A percentile compares a stretch with the other conserved stretches of the same genome.
Conservation (phyloP, 2,113 vertebrate species). For the Solenodon paradoxus region DNA sequence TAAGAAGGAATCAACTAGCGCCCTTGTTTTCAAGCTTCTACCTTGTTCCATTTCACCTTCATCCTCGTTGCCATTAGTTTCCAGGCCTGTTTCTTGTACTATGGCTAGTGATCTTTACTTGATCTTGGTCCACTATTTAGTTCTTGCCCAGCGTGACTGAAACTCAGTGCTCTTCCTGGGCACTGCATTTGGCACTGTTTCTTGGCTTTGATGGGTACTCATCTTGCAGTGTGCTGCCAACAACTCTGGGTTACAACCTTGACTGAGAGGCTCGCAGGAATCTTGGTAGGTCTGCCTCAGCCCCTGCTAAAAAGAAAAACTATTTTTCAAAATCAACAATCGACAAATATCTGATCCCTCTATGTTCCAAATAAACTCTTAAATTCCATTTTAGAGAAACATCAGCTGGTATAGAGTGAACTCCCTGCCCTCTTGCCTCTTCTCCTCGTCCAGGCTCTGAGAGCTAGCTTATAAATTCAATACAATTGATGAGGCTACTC, state of each 20-base stretch:
- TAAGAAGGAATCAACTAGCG: not conserved
- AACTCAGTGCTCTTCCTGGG: not conserved
- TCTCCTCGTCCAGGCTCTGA: not conserved
- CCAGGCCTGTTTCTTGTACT: not conserved
- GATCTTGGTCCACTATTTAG: not conserved
- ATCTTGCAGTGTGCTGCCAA: constrained; percentile 1
- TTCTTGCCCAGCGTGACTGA: constrained; percentile 9
- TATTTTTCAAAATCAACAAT: not conserved
- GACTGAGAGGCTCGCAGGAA: not conserved
- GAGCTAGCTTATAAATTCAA: constrained; percentile 19
- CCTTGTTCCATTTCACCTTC: not conserved
- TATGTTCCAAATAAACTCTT: not conserved
- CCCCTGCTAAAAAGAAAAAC: not conserved
- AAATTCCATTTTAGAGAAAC: not conserved
- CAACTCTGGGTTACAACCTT: constrained; percentile 34
- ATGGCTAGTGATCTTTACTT: not conserved
- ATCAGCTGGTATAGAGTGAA: not conserved
- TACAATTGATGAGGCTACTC: not conserved
- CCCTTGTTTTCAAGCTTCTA: not conserved
- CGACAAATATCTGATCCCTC: not conserved
- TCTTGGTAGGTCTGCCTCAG: not conserved
- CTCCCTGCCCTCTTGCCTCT: not conserved
- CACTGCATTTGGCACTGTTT: constrained; percentile 39
- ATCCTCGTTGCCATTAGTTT: not conserved
- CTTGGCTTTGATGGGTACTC: constrained; percentile 9